Percentiles rank a stretch among this genome's conserved stretches.
Evolutionary conservation across 2,888 invertebrate genomes (phyloP).

Genomic region (Arge pagana): DNA sequence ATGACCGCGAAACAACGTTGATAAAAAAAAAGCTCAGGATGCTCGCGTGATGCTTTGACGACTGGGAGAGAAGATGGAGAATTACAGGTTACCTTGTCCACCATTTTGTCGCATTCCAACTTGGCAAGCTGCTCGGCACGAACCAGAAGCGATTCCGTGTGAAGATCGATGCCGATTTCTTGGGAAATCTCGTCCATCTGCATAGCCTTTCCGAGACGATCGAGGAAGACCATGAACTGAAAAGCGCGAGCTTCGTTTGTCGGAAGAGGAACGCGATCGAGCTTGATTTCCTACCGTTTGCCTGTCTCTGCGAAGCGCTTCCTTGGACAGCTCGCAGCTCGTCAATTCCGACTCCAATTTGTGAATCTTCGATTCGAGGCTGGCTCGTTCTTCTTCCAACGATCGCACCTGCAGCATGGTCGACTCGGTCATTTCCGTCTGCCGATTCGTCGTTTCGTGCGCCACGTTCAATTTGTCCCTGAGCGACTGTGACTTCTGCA

Average conservation of each 20-base stretch:
- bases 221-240: conserved; percentile 81
- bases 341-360: conserved; percentile 81
- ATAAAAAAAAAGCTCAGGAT: too few relatives aligned
- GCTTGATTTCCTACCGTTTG: conserved; percentile 65
- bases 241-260: conserved; percentile 43
- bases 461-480: conserved; percentile 77
- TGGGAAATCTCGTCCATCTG: conserved; percentile 83
- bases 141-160: conserved; percentile 81
- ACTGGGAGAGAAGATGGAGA: too few relatives aligned
- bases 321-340: conserved; percentile 72
- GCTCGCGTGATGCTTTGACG: too few relatives aligned
- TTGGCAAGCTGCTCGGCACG: conserved; percentile 83
- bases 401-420: conserved; percentile 60
- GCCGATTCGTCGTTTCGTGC: conserved; percentile 72
- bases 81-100: conserved; percentile 78
- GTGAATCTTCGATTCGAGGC: conserved; percentile 75
- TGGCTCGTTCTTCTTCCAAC: conserved; percentile 76
- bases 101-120: conserved; percentile 80
- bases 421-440: conserved; percentile 59
- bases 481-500: conserved; percentile 74
- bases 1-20: too few relatives aligned
- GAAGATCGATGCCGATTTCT: conserved; percentile 80
- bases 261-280: too few relatives aligned
- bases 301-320: conserved; percentile 76
- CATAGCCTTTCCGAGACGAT: conserved; percentile 79